phyloP scores from a whole-genome alignment of 2,797 vertebrate species.

The Silurus aristotelis region DNA sequence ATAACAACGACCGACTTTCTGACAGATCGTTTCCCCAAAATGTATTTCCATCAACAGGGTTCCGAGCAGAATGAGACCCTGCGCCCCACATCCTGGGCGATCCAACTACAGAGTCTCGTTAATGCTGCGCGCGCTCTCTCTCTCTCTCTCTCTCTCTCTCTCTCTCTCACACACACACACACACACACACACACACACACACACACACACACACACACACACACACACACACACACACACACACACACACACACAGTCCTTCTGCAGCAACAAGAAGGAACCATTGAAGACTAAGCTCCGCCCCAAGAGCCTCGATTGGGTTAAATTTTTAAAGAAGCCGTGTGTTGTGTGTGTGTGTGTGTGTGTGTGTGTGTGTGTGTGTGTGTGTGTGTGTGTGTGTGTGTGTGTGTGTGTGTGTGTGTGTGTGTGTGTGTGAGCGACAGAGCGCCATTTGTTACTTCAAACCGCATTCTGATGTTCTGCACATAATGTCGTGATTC shows the following conservation, averaged over 20 bases:
- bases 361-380: too few species aligned
- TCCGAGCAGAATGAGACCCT: constrained; percentile 30
- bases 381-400: neutral
- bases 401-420: too few species aligned
- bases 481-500: neutral
- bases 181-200: too few species aligned
- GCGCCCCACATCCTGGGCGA: constrained; percentile 48
- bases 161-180: too few species aligned
- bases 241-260: constrained; percentile 5
- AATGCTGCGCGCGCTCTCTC: neutral
- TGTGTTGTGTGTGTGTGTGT: neutral
- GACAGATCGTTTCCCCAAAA: neutral
- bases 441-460: neutral
- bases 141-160: too few species aligned
- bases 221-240: too few species aligned
- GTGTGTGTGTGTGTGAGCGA: too few species aligned
- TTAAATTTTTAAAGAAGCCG: constrained; percentile 73
- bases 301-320: constrained; percentile 63
- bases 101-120: constrained; percentile 37
- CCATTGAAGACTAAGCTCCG: constrained; percentile 51
- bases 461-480: too few species aligned
- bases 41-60: constrained; percentile 29
- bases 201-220: too few species aligned
- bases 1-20: constrained; percentile 7
- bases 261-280: constrained; percentile 47